A percentile compares a stretch with the other conserved stretches of the same genome.
Conservation (phyloP, 2,888 invertebrate species). For the Heliconius ismenius region DNA sequence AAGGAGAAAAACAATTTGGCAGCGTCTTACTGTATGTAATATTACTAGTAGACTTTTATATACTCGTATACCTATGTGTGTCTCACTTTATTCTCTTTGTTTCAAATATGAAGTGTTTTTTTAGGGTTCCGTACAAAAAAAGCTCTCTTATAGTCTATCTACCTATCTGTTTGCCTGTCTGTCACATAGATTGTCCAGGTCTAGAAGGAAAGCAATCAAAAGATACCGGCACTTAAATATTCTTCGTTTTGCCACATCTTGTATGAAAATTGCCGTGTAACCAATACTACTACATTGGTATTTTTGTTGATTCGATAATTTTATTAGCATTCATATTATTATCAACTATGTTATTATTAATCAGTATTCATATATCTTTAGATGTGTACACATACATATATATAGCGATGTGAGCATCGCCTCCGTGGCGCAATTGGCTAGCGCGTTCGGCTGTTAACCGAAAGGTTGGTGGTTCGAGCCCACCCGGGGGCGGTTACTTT, state of each 20-base stretch:
- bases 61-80: no score
- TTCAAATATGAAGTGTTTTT: no score
- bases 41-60: background rate
- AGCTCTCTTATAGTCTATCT: no score
- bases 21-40: background rate
- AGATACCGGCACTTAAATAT: no score
- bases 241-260: no score
- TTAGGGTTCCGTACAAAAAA: no score
- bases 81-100: no score
- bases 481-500: conserved; percentile 90
- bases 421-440: conserved; percentile 97
- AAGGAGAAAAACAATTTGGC: conserved; percentile 5
- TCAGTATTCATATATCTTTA: background rate
- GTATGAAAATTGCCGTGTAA: no score
- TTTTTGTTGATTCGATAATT: background rate
- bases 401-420: conserved; percentile 47
- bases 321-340: background rate
- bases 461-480: conserved; percentile 99
- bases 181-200: no score
- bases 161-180: no score
- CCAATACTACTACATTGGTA: no score
- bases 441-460: conserved; percentile 99
- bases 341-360: background rate
- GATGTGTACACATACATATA: background rate
- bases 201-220: no score